These are phyloP conservation scores for Phaethon lepturus DNA, from an alignment of 2,113 vertebrate genomes.

Conservation along the genomic window DNA sequence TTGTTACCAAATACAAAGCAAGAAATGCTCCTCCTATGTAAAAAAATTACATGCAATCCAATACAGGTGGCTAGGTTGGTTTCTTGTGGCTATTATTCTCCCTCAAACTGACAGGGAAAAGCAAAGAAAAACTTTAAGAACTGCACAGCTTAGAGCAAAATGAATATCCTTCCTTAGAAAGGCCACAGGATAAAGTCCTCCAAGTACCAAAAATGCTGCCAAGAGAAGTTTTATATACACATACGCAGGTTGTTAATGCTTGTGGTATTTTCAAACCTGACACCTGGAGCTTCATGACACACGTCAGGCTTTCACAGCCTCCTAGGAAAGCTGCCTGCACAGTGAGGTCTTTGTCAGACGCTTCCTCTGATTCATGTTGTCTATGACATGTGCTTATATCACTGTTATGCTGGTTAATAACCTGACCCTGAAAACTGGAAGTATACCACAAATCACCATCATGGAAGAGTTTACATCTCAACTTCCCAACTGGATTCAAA, in stretches of 20 bases:
- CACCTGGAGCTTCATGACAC: slow-evolving; percentile 6
- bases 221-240: background rate
- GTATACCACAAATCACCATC: slow-evolving; percentile 59
- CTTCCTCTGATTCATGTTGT: slow-evolving; percentile 52
- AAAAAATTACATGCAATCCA: background rate
- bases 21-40: background rate
- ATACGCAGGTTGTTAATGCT: background rate
- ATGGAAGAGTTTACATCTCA: slow-evolving; percentile 20
- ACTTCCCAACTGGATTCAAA: slow-evolving; percentile 56
- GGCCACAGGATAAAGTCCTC: background rate
- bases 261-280: slow-evolving; percentile 7
- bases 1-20: background rate
- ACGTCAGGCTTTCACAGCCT: background rate
- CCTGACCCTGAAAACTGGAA: slow-evolving; percentile 66
- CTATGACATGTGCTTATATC: slow-evolving; percentile 37
- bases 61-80: background rate
- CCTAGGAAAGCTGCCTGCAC: slow-evolving; percentile 19
- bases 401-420: slow-evolving; percentile 41
- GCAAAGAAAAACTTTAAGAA: slow-evolving; percentile 15
- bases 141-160: background rate
- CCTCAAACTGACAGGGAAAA: background rate
- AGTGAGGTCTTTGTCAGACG: slow-evolving; percentile 39
- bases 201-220: background rate
- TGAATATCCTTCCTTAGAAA: slow-evolving; percentile 1
- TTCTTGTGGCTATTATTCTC: background rate